Evolutionary conservation across 1,140 invertebrate species (phyloP), one percentile per base, ranked within the genome.

Genomic region (Drosophila paulistorum): DNA sequence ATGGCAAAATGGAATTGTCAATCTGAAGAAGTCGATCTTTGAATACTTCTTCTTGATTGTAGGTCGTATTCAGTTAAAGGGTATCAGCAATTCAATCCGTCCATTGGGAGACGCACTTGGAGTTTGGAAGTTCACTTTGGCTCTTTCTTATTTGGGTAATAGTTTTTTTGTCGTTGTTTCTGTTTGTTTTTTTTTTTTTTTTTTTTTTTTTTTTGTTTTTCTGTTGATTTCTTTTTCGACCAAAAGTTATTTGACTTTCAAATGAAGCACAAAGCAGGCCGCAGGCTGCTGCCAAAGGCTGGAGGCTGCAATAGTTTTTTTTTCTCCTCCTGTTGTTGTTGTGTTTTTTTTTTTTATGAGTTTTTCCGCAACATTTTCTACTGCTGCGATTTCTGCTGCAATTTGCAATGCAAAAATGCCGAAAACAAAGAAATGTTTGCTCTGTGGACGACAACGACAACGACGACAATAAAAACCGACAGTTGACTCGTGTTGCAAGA

Each of bases 401-500:
- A 89, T 89, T 89, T 89, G 84, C 84, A 89, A 84, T 89, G 84
- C 84, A 89, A 89, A 89, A 89, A 89, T 89, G 80, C 77, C 81
- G 68, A 78, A 80, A 87, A 87, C 80, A 89, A 87, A 89, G 83
- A 87, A 89, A 87, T 89, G 83, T 84, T 86, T 87, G 65, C 65
- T 51, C 62, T 75, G 62, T 41, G 39, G 23, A 41, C 41, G 23
- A 62, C 23, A 71, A 68, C 64, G 48, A 72, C 63, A 67, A 68
- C 80, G 86, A 87, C 84, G 84, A 87, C 84, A 87, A 87, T 87
- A 89, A 89, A 89, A 89, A 89, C 77, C 84, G 84, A 89, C 84
- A 89, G 84, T 89, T 89, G 84, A 89, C 84, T 89, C 84, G 84
- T 89, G 84, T 89, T 89, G 84, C 84, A 89, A 89, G 84, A 89